phyloP scores from a whole-genome alignment of 2,888 invertebrate species.

The Xylota segnis region DNA sequence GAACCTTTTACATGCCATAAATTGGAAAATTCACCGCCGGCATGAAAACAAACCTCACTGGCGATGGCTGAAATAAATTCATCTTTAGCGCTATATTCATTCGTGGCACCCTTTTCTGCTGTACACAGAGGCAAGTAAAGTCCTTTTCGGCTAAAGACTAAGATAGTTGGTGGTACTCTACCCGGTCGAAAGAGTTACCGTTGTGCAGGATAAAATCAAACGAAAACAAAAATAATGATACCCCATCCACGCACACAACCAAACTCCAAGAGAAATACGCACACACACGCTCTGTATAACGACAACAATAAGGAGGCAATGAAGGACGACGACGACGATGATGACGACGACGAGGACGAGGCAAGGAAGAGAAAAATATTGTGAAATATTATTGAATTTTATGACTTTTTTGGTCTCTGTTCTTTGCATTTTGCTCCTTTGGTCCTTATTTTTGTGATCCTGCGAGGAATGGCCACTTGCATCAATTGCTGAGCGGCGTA shows the following conservation, averaged over 20 bases:
- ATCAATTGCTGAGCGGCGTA: conserved; percentile 46
- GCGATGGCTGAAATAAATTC: conserved; percentile 53
- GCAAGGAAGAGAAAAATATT: conserved; percentile 40
- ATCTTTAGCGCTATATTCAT: conserved; percentile 43
- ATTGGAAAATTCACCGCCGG: conserved; percentile 72
- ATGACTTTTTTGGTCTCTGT: conserved; percentile 51
- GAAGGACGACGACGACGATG: conserved; percentile 22
- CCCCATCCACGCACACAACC: not conserved
- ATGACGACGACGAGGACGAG: conserved; percentile 1
- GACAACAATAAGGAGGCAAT: conserved; percentile 55
- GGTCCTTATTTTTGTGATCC: not conserved
- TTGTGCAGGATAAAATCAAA: conserved; percentile 27
- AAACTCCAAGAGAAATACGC: not conserved
- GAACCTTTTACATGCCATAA: conserved; percentile 74
- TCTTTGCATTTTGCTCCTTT: not conserved
- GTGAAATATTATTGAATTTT: conserved; percentile 70
- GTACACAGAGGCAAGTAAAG: not conserved
- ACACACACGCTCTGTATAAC: conserved; percentile 35
- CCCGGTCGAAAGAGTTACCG: not conserved
- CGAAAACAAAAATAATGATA: conserved; percentile 55
- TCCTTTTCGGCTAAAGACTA: not conserved
- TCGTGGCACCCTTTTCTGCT: not conserved
- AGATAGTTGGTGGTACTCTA: not conserved
- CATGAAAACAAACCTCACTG: conserved; percentile 62
- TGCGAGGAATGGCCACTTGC: conserved; percentile 34